phyloP scores from a whole-genome alignment of 2,113 vertebrate genomes.

The Anas platyrhynchos region DNA sequence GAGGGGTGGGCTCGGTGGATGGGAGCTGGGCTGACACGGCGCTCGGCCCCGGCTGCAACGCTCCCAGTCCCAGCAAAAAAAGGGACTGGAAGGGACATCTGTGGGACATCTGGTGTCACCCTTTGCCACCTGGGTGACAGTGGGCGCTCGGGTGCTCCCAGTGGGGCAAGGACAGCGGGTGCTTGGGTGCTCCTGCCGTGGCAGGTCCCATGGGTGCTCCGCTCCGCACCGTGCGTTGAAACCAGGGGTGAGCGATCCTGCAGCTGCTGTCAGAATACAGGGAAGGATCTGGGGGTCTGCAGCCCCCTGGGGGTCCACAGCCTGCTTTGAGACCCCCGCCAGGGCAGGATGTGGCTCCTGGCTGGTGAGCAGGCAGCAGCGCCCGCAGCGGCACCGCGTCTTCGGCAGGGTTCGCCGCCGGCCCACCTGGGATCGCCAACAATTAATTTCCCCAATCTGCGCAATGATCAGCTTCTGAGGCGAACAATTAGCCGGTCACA shows the following conservation, averaged over 20 bases:
- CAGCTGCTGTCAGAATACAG: not conserved
- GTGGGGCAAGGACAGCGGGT: accelerated
- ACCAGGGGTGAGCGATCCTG: not conserved
- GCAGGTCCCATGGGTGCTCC: not conserved
- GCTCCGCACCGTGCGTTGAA: not conserved
- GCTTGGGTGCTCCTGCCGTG: not conserved
- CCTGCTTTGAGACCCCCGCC: not conserved
- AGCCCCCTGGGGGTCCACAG: not conserved
- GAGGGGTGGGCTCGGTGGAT: not conserved
- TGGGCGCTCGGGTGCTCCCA: not conserved
- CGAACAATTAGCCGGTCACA: constrained; percentile 75
- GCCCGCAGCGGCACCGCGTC: accelerated
- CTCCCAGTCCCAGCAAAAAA: accelerated
- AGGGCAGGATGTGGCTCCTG: accelerated
- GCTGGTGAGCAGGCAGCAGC: not conserved
- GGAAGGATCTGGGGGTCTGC: not conserved
- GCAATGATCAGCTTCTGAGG: constrained; percentile 63
- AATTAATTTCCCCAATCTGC: constrained; percentile 75
- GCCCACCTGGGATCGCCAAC: constrained; percentile 69
- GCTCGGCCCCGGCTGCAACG: not conserved
- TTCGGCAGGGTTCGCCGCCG: constrained; percentile 13
- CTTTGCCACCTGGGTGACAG: accelerated
- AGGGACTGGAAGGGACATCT: not conserved
- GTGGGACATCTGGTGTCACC: not conserved
- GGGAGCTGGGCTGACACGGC: not conserved